Base-by-base conservation (phyloP, 2,888 invertebrate genomes). In the Troides oblongomaculatus region DNA sequence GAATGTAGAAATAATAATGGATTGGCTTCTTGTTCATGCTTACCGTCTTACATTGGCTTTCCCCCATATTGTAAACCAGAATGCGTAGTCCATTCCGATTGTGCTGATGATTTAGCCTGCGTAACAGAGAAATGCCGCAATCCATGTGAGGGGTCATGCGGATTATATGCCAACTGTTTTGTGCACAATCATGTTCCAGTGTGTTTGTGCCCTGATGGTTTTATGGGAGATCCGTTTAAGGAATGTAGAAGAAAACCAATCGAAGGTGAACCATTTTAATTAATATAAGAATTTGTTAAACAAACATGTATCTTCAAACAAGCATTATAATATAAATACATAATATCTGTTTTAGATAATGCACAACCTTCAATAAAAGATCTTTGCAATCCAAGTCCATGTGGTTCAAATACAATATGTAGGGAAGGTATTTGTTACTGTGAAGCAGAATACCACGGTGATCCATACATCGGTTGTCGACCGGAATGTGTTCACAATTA, bases 1-100 rank as follows among this genome's bases (percentile, higher is more conserved):
- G 95, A 96, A 80, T 97, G 97, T 81, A 94, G 94, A 64, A 95
- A 95, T 82, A 92, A 94, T 59, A 95, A 96, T 78, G 94, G 93
- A 50, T 93, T 95, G 82, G 94, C 95, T 1, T 94, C 95, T 21
- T 96, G 96, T 82, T 95, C 96, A 17, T 96, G 96, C 82, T 87
- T 95, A 69, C 92, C 94, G 7, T 90, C 93, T 63, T 95, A 95
- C 76, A 87, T 94, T 63, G 96, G 96, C 25, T 94, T 93, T 70
- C 95, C 95, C 30, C 95, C 94, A 50, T 92, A 89, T 70, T 94
- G 94, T 79, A 93, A 94, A 72, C 95, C 95, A 0, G 95, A 95
- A 84, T 95, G 95, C 79, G 92, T 94, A 1, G 90, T 94, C 36
- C 94, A 94, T 77, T 93, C 94, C 0, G 95, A 96, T 76, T 96